Base-by-base conservation (phyloP, 2,888 invertebrate genomes). In the Epinotia brunnichana region DNA sequence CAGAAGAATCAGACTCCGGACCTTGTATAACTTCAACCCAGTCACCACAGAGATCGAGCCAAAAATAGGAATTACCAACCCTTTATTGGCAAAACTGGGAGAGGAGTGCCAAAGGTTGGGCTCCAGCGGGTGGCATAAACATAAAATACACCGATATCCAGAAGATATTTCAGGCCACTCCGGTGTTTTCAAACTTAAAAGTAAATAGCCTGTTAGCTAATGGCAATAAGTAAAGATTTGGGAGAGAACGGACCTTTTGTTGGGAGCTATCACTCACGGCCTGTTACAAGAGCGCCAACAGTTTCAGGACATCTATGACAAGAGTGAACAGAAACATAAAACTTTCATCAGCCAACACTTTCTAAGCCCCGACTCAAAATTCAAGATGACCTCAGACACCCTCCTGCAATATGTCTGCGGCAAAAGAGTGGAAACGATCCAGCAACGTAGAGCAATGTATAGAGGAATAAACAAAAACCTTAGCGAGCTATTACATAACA, bases 341-440 rank as follows among this genome's bases (percentile, higher is more conserved):
- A 24, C 57, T 2, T 29, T 21, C 13, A 57, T 35, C 2, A 57
- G 57, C 3, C 29, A 57, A 57, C 19, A 29, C 21, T 57, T 57
- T n/a, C n/a, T 57, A 24, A 13, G 21, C 15, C 5, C 57, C 15
- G 35, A 57, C 29, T 57, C 57, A n/a, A 57, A 57, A 9, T 35
- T 57, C 4, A 24, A 24, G 15, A 57, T 35, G 35, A 57, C 21
- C 9, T 57, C 57, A 21, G 29, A 57, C 24, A 21, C 57, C 7
- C 57, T 57, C 3, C 57, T 57, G 7, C 57, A 57, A 57, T 57
- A 57, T 29, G 57, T 57, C 0, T 57, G 57, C 4, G 57, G 57
- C 9, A 57, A 57, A 35, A 19, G 35, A 13, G 57, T 24, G 13
- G 57, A 57, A n/a, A 13, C 21, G 21, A 24, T 57, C 5, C 24